A percentile compares a stretch with the other conserved stretches of the same genome.
phyloP scores from a whole-genome alignment of 2,113 vertebrate species.

The Dasypus novemcinctus region DNA sequence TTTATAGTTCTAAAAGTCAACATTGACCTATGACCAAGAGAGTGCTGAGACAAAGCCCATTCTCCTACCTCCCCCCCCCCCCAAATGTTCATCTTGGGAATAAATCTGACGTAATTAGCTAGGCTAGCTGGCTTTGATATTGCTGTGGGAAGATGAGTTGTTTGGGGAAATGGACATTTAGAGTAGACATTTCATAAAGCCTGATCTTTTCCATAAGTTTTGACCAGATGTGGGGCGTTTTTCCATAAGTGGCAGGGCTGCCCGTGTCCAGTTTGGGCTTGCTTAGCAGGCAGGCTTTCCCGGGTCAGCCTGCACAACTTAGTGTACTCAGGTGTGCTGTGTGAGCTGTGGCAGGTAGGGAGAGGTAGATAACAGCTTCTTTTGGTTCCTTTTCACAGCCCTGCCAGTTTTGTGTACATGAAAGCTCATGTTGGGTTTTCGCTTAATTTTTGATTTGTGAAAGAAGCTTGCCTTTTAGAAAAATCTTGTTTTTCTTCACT shows the following conservation, averaged over 20 bases:
- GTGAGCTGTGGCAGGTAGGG: conserved; percentile 30
- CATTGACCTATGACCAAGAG: background rate
- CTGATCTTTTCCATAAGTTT: background rate
- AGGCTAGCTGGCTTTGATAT: conserved; percentile 42
- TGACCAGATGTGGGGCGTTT: background rate
- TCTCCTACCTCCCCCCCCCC: background rate
- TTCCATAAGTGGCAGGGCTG: background rate
- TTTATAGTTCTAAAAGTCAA: conserved; percentile 30
- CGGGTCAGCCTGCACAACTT: background rate
- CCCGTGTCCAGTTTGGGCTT: conserved; percentile 26
- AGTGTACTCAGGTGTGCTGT: conserved; percentile 38
- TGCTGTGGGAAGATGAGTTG: background rate
- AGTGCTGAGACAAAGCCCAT: background rate
- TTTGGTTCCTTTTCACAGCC: conserved; percentile 25
- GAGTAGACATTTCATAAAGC: conserved; percentile 15
- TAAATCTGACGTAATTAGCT: conserved; percentile 59
- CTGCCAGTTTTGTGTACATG: background rate
- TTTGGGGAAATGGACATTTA: conserved; percentile 41
- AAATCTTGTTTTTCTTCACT: background rate
- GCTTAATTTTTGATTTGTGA: background rate
- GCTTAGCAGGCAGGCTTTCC: background rate
- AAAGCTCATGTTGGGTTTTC: background rate
- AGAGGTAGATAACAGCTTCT: conserved; percentile 51
- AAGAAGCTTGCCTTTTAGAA: conserved; percentile 37
- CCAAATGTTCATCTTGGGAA: background rate